phyloP scores from a whole-genome alignment of 2,113 vertebrate genomes.

The Albula glossodonta region DNA sequence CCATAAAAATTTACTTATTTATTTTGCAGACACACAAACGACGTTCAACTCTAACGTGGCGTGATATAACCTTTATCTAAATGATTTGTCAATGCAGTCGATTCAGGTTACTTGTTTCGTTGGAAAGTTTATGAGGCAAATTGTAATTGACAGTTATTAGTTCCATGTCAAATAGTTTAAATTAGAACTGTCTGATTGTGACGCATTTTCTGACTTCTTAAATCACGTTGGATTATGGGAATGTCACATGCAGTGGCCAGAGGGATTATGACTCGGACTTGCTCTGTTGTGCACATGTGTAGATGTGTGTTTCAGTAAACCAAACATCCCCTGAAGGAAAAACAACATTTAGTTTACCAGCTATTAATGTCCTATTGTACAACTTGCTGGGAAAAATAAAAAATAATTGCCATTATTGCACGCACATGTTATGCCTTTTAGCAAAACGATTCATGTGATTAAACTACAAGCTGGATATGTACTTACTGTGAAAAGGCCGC shows the following conservation, averaged over 20 bases:
- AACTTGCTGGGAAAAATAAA: not conserved
- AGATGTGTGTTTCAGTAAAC: not conserved
- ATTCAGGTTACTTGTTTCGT: too few relatives aligned
- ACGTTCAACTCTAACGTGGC: too few relatives aligned
- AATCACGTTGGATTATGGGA: not conserved
- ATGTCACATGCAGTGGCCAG: not conserved
- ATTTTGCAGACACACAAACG: too few relatives aligned
- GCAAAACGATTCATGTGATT: constrained; percentile 27
- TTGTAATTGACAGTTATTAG: too few relatives aligned
- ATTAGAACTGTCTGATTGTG: too few relatives aligned
- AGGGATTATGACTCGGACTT: not conserved
- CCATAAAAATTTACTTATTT: too few relatives aligned
- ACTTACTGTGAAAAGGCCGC: not conserved
- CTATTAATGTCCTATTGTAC: not conserved
- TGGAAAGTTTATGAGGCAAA: too few relatives aligned
- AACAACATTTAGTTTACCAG: not conserved
- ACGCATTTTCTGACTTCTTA: not conserved
- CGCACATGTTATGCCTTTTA: not conserved
- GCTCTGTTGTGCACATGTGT: not conserved
- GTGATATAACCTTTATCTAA: too few relatives aligned
- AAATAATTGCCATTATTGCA: not conserved
- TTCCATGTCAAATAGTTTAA: too few relatives aligned
- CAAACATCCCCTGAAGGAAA: not conserved
- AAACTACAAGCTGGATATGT: not conserved
- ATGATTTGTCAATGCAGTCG: too few relatives aligned